Evolutionary conservation across 2,113 vertebrate genomes (phyloP).

Genomic region (Boleophthalmus pectinirostris): DNA sequence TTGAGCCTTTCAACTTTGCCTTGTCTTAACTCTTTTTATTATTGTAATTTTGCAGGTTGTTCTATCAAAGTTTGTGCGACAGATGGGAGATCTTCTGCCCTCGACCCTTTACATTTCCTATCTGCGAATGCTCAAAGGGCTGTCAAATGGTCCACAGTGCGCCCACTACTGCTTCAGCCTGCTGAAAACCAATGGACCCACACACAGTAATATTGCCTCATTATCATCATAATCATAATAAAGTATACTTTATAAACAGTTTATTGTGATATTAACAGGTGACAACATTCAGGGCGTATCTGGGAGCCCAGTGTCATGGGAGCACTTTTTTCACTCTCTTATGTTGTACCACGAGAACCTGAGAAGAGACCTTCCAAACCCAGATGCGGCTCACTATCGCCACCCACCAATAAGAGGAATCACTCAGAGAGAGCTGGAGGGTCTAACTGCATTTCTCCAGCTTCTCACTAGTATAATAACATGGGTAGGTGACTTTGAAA

Average conservation of each 20-base stretch:
- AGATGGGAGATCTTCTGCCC: constrained; percentile 97
- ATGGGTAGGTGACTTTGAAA: constrained; percentile 79
- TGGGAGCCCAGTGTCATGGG: constrained; percentile 95
- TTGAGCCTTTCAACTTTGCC: no score
- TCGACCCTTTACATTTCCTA: constrained; percentile 95
- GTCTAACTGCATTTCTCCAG: constrained; percentile 90
- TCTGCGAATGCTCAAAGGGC: constrained; percentile 91
- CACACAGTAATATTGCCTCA: constrained; percentile 83
- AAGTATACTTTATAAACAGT: not conserved
- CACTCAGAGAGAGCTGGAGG: constrained; percentile 95
- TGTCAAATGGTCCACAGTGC: constrained; percentile 92
- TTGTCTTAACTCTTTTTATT: not conserved
- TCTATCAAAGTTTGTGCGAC: constrained; percentile 97
- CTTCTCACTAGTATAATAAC: constrained; percentile 89
- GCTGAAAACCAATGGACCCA: constrained; percentile 94
- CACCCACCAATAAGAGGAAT: constrained; percentile 91
- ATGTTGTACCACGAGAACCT: constrained; percentile 97
- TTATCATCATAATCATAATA: not conserved
- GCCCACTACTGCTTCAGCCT: constrained; percentile 98
- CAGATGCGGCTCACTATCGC: constrained; percentile 89
- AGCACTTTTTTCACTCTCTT: constrained; percentile 96
- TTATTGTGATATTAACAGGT: constrained; percentile 60
- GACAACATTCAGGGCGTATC: constrained; percentile 92
- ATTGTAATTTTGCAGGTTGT: constrained; percentile 84
- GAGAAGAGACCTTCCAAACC: constrained; percentile 89